Percentiles rank a stretch among this genome's conserved stretches.
Evolutionary conservation across 2,113 vertebrate species (phyloP).

Genomic region (Perccottus glenii): DNA sequence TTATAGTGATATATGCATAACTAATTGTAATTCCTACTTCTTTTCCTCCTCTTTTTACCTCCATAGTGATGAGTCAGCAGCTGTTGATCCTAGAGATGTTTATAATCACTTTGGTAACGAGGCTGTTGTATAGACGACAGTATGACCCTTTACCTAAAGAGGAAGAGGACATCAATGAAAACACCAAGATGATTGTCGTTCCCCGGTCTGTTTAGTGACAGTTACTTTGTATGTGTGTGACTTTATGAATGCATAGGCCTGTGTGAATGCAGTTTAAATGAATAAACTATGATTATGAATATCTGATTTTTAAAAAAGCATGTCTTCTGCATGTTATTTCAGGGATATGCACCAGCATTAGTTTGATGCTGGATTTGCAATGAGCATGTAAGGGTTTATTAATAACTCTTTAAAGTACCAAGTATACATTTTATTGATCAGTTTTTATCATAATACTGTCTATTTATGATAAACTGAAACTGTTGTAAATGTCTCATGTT

Average conservation of each 20-base stretch:
- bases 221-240: neutral
- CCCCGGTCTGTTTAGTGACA: constrained; percentile 20
- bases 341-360: no score
- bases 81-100: constrained; percentile 89
- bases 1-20: neutral
- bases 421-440: no score
- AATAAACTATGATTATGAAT: constrained; percentile 17
- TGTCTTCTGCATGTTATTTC: constrained; percentile 8
- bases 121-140: constrained; percentile 80
- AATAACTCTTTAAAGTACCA: no score
- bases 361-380: no score
- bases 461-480: no score
- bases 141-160: constrained; percentile 69
- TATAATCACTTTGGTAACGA: constrained; percentile 83
- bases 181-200: constrained; percentile 55
- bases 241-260: neutral
- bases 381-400: no score
- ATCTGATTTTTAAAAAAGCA: constrained; percentile 11
- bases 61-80: constrained; percentile 83
- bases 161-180: constrained; percentile 59
- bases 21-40: no score
- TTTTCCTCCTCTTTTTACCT: neutral
- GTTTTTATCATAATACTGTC: no score
- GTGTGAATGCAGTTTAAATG: constrained; percentile 26
- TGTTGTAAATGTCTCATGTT: no score